Evolutionary conservation across 2,797 vertebrate species (phyloP).

Genomic region (Channallabes apus): DNA sequence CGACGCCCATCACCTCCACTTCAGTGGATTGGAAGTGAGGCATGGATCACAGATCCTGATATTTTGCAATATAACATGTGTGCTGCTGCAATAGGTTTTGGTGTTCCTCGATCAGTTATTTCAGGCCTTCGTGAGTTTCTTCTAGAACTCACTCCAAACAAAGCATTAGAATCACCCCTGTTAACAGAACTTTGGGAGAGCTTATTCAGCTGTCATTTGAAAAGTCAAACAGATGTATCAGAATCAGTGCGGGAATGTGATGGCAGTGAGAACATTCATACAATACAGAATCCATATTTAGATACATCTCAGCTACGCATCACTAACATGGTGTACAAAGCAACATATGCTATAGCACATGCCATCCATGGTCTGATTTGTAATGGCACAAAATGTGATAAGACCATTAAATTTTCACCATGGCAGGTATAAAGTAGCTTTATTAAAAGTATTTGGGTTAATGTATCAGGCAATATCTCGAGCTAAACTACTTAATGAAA

Average conservation of each 20-base stretch:
- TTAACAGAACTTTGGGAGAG: conserved; percentile 67
- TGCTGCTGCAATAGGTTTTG: conserved; percentile 51
- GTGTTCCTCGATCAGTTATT: conserved; percentile 50
- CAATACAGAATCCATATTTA: conserved; percentile 58
- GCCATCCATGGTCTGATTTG: conserved; percentile 65
- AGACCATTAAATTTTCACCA: background rate
- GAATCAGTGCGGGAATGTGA: conserved; percentile 45
- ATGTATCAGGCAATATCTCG: no score
- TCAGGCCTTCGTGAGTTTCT: conserved; percentile 65
- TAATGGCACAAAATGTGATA: conserved; percentile 54
- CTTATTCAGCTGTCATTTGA: conserved; percentile 56
- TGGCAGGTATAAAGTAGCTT: background rate
- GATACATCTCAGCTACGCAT: conserved; percentile 67
- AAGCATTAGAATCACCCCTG: no score
- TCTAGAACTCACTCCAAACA: conserved; percentile 54
- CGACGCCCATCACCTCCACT: conserved; percentile 53
- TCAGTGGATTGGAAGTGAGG: conserved; percentile 68
- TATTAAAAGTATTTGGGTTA: no score
- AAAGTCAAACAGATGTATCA: conserved; percentile 31
- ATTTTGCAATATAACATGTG: conserved; percentile 57
- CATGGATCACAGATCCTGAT: conserved; percentile 62
- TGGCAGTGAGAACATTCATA: conserved; percentile 60
- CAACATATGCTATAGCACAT: conserved; percentile 69
- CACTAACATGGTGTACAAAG: conserved; percentile 74
- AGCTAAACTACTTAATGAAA: no score